phyloP scores from a whole-genome alignment of 2,797 vertebrate genomes.

The Lepus townsendii region DNA sequence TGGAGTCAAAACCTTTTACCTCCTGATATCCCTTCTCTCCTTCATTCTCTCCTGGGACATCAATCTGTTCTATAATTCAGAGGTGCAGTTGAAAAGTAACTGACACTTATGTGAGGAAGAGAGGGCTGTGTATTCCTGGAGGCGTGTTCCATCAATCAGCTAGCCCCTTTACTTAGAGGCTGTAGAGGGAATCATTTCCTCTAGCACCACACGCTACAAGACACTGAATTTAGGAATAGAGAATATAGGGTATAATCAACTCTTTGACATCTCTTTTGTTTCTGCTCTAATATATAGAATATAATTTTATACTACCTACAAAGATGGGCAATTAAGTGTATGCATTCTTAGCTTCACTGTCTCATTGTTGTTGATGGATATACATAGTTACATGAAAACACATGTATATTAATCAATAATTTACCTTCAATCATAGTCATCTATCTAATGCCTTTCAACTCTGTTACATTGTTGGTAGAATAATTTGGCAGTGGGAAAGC shows the following conservation, averaged over 20 bases:
- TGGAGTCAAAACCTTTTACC: constrained; percentile 14
- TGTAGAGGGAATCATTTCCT: constrained; percentile 59
- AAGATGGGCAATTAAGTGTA: constrained; percentile 13
- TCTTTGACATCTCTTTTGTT: constrained; percentile 10
- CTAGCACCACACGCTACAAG: not conserved
- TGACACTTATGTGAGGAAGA: not conserved
- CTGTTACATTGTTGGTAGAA: not conserved
- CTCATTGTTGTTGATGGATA: not conserved
- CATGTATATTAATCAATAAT: not conserved
- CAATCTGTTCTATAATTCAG: constrained; percentile 54
- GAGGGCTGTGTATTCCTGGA: not conserved
- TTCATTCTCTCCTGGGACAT: not conserved
- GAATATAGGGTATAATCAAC: not conserved
- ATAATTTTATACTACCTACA: constrained; percentile 17
- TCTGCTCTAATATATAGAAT: not conserved
- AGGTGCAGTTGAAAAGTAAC: constrained; percentile 24
- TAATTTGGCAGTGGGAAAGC: constrained; percentile 75
- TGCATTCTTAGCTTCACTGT: not conserved
- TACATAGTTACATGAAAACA: constrained; percentile 10
- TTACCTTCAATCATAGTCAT: constrained; percentile 3
- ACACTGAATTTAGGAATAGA: not conserved
- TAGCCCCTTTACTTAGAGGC: not conserved
- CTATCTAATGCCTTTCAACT: constrained; percentile 18
- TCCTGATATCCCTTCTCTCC: not conserved
- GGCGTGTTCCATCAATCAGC: not conserved